Conservation (phyloP, 2,888 invertebrate species). For the Campaea margaritaria region DNA sequence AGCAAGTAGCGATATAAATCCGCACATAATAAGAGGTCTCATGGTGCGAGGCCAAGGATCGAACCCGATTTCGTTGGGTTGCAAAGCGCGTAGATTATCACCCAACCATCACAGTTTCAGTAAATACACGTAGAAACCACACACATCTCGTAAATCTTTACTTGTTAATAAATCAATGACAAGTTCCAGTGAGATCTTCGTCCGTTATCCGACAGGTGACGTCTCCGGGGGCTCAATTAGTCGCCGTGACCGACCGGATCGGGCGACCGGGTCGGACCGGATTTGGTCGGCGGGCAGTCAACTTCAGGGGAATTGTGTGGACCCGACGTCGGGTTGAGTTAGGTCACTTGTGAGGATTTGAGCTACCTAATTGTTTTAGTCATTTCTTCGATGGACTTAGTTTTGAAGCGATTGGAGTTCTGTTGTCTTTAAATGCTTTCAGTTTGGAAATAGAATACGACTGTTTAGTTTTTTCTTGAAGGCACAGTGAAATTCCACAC, state of each 20-base stretch:
- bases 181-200: slow-evolving; percentile 35
- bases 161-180: slow-evolving; percentile 43
- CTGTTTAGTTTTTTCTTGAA: no score
- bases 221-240: slow-evolving; percentile 50
- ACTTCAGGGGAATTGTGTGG: slow-evolving; percentile 14
- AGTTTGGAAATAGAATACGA: not conserved
- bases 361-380: slow-evolving; percentile 19
- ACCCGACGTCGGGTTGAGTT: slow-evolving; percentile 12
- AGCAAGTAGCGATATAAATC: no score
- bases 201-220: slow-evolving; percentile 50
- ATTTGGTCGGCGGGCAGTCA: slow-evolving; percentile 14
- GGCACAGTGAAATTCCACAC: no score
- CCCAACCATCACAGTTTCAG: not conserved
- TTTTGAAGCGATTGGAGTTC: not conserved
- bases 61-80: no score
- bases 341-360: slow-evolving; percentile 13
- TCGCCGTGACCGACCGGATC: slow-evolving; percentile 31
- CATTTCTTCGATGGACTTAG: slow-evolving; percentile 8
- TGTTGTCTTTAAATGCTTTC: not conserved
- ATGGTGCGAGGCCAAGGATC: no score
- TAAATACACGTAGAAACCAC: not conserved
- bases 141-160: slow-evolving; percentile 30
- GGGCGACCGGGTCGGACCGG: slow-evolving; percentile 30
- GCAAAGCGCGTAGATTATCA: no score
- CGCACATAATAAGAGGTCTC: no score